Base-by-base conservation (phyloP, 2,888 invertebrate genomes). In the Aphrophora alni region DNA sequence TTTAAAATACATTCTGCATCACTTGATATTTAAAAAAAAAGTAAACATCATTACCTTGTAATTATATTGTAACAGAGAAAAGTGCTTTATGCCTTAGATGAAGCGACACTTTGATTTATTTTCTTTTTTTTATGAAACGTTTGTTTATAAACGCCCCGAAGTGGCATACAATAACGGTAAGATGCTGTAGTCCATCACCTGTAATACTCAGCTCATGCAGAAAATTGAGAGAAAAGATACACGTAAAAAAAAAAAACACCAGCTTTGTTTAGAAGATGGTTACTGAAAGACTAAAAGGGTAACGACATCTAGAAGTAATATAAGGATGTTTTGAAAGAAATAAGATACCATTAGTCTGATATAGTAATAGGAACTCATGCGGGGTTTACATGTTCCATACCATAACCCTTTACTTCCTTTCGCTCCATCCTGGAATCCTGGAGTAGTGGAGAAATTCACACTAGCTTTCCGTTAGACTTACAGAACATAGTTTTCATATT, bases 161-260 rank as follows among this genome's bases (percentile, higher is more conserved):
- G 81, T 81, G 81, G 81, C 75, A 91, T 90, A 92, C 92, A 92
- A 91, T 91, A 92, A 92, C 92, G 92, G 92, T 91, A 91, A 91
- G 91, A 91, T 92, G 92, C 90, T 90, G 38, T 71, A 44, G 74
- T 74, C 74, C 71, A 24, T 73, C 77, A 70, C 77, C 77, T 77
- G 77, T 38, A 70, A 76, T 76, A 59, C 27, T 59, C 38, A 26
- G 33, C 70, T 77, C 69, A 73, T 73, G 28, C 28, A 38, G 24
- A 33, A 73, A n/a, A 33, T 73, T 71, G 28, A 71, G n/a, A 28
- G 26, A 71, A 70, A 28, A 71, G n/a, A n/a, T 71, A 71, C 26
- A 27, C n/a, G n/a, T 71, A 71, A n/a, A 71, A 69, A 69, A 27
- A 76, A n/a, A n/a, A 24, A 69, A 69, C 68, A 76, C 21, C 68